phyloP scores from a whole-genome alignment of 2,113 vertebrate species.

The Corythaixoides concolor region DNA sequence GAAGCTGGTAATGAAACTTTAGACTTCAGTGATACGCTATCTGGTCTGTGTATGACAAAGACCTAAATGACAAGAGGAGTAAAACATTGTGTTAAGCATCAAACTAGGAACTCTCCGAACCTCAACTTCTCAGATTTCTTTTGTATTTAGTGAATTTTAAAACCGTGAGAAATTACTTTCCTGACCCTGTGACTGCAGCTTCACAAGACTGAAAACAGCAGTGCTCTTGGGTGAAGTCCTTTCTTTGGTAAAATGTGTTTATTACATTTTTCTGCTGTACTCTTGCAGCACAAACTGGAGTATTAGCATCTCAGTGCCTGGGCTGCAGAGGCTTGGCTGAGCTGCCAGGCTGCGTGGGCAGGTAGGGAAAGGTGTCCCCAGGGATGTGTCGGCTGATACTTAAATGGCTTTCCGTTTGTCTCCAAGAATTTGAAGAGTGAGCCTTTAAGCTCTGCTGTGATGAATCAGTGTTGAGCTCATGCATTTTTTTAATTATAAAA shows the following conservation, averaged over 20 bases:
- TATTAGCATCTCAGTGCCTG: not conserved
- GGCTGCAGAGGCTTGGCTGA: not conserved
- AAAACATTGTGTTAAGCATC: not conserved
- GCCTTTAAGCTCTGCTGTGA: not conserved
- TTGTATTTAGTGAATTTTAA: not conserved
- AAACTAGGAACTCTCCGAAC: not conserved
- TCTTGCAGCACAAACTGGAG: not conserved
- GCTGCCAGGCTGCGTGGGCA: not conserved
- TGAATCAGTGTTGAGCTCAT: not conserved
- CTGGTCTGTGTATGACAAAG: not conserved
- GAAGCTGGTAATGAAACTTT: not conserved
- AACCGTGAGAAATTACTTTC: not conserved
- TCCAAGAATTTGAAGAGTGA: not conserved
- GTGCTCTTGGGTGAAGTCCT: not conserved
- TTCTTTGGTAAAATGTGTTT: not conserved
- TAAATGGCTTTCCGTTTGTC: not conserved
- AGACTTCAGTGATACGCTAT: not conserved
- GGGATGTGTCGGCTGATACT: not conserved
- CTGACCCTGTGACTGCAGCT: not conserved
- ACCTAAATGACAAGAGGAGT: not conserved
- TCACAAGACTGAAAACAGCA: not conserved
- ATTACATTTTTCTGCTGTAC: not conserved
- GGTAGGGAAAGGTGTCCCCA: not conserved
- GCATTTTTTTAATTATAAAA: not conserved
- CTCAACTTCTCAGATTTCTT: not conserved